These are phyloP conservation scores for Proterorhinus semilunaris DNA, from an alignment of 2,113 vertebrate species.

Conservation along the genomic window DNA sequence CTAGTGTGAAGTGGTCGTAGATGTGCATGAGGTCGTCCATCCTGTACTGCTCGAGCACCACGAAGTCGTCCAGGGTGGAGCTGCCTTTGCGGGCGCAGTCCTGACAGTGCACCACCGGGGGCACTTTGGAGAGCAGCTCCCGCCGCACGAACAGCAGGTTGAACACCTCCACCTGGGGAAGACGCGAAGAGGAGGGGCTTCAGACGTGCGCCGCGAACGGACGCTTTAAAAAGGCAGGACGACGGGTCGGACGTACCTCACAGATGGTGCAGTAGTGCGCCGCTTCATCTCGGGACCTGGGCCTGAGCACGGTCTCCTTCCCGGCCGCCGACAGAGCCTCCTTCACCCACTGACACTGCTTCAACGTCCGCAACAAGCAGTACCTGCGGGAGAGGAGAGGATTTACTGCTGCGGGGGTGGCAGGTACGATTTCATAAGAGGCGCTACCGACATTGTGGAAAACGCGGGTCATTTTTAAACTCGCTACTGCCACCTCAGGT, in stretches of 20 bases:
- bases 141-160: slow-evolving; percentile 96
- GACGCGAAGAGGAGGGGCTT: not conserved
- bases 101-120: slow-evolving; percentile 94
- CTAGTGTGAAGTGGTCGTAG: slow-evolving; percentile 99
- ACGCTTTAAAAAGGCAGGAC: too few species aligned
- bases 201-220: not conserved
- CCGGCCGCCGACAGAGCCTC: slow-evolving; percentile 88
- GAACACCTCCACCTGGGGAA: slow-evolving; percentile 93
- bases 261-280: slow-evolving; percentile 99
- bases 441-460: too few species aligned
- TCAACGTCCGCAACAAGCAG: slow-evolving; percentile 95
- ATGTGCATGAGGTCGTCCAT: slow-evolving; percentile 98
- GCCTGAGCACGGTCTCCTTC: slow-evolving; percentile 92
- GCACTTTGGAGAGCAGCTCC: slow-evolving; percentile 93
- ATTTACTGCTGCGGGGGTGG: too few species aligned
- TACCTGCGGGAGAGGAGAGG: slow-evolving; percentile 74
- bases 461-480: too few species aligned
- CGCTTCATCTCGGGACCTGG: slow-evolving; percentile 90
- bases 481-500: too few species aligned
- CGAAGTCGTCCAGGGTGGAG: slow-evolving; percentile 91
- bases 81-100: slow-evolving; percentile 95
- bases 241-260: slow-evolving; percentile 77
- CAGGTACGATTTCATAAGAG: too few species aligned
- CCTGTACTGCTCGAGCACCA: slow-evolving; percentile 98
- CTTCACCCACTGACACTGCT: slow-evolving; percentile 95